These are phyloP conservation scores for Polyodon spathula DNA, from an alignment of 2,113 vertebrate species.

Conservation along the genomic window DNA sequence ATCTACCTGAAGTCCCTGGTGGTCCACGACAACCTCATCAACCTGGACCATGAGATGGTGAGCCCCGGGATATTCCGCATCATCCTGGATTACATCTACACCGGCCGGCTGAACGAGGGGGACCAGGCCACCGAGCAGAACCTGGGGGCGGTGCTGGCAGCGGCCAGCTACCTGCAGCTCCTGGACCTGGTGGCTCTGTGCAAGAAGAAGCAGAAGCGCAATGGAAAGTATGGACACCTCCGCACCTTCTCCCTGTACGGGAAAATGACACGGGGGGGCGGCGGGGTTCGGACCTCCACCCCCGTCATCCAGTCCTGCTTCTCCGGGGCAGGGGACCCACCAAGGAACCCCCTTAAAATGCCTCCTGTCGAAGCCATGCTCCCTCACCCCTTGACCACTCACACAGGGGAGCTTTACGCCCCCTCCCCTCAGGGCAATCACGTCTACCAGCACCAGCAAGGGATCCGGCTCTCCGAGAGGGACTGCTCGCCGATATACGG, in stretches of 20 bases:
- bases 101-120: constrained; percentile 78
- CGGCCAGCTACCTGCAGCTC: constrained; percentile 94
- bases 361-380: constrained; percentile 55
- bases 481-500: constrained; percentile 85
- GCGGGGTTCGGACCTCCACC: constrained; percentile 67
- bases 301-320: constrained; percentile 90
- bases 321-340: constrained; percentile 47
- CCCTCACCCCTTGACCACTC: constrained; percentile 64
- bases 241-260: constrained; percentile 72
- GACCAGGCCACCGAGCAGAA: constrained; percentile 74
- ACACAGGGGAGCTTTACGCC: constrained; percentile 81
- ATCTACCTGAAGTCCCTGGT: constrained; percentile 98
- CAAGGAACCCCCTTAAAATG: constrained; percentile 45
- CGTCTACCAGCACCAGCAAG: constrained; percentile 60
- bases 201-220: constrained; percentile 90
- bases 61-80: constrained; percentile 94
- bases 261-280: constrained; percentile 54
- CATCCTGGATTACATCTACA: constrained; percentile 97
- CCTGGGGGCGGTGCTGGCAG: constrained; percentile 79
- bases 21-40: constrained; percentile 97
- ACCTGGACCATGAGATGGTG: constrained; percentile 98
- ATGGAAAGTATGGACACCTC: constrained; percentile 81
- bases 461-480: constrained; percentile 60
- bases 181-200: constrained; percentile 90
- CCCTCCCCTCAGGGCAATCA: constrained; percentile 66